Conservation (phyloP, 2,888 invertebrate genomes). For the Argyresthia albistria region DNA sequence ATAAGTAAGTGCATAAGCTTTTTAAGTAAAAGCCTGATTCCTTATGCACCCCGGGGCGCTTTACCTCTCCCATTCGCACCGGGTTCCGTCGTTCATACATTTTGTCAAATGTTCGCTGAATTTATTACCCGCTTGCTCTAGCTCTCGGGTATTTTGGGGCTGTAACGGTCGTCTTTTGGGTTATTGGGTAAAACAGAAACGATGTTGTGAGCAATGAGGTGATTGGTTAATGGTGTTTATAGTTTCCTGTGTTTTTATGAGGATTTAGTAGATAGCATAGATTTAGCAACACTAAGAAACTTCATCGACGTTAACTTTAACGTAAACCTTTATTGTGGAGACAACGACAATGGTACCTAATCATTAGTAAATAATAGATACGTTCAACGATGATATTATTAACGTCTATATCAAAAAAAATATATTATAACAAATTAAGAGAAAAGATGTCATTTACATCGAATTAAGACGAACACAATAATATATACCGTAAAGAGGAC, state of each 20-base stretch:
- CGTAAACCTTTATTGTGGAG: no score
- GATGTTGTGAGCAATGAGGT: neutral
- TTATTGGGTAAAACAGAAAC: conserved; percentile 15
- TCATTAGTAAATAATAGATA: no score
- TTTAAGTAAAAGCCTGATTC: conserved; percentile 42
- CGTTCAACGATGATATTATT: no score
- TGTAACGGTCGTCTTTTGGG: conserved; percentile 14
- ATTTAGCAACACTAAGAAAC: no score
- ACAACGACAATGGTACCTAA: no score
- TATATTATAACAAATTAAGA: no score
- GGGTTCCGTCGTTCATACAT: conserved; percentile 23
- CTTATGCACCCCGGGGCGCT: conserved; percentile 60
- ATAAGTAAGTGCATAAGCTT: conserved; percentile 16
- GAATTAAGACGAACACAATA: no score
- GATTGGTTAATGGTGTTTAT: neutral
- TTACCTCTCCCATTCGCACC: conserved; percentile 15
- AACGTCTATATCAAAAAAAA: no score
- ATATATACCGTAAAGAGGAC: no score
- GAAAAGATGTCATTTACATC: no score
- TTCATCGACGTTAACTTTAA: no score
- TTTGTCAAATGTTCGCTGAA: conserved; percentile 38
- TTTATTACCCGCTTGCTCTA: conserved; percentile 29
- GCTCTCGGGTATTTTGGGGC: neutral
- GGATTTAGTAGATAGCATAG: neutral
- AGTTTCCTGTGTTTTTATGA: neutral